Conservation (phyloP, 2,888 invertebrate species). For the Gymnoscelis rufifasciata region DNA sequence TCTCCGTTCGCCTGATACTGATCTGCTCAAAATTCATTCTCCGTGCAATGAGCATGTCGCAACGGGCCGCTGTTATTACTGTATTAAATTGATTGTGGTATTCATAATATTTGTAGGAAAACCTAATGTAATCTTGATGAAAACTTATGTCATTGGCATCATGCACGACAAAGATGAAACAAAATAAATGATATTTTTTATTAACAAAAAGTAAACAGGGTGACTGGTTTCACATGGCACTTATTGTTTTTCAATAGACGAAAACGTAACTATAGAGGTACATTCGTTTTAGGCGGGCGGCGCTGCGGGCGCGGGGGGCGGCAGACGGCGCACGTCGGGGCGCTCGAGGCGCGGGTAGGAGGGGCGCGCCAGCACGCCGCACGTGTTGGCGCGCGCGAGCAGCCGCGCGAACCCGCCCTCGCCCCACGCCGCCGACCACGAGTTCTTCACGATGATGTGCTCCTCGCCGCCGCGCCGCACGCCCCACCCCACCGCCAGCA, state of each 20-base stretch:
- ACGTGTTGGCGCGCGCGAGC: slow-evolving; percentile 55
- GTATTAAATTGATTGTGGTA: too few species aligned
- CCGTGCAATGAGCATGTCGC: too few species aligned
- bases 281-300: neutral
- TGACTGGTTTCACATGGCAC: neutral
- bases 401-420: slow-evolving; percentile 54
- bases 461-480: slow-evolving; percentile 42
- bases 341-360: slow-evolving; percentile 51
- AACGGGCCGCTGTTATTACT: too few species aligned
- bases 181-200: too few species aligned
- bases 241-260: neutral
- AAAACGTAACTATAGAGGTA: neutral
- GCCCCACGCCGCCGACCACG: slow-evolving; percentile 57
- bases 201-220: slow-evolving; percentile 1
- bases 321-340: slow-evolving; percentile 41
- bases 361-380: slow-evolving; percentile 55
- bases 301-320: slow-evolving; percentile 19
- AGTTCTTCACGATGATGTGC: slow-evolving; percentile 65
- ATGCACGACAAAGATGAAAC: too few species aligned
- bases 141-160: too few species aligned
- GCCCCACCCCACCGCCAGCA: slow-evolving; percentile 65
- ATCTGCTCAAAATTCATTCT: too few species aligned
- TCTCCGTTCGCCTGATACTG: too few species aligned
- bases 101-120: too few species aligned
- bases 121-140: too few species aligned